Percentiles rank a stretch among this genome's conserved stretches.
Conservation (phyloP, 2,888 invertebrate species). For the Diachrysia chrysitis region DNA sequence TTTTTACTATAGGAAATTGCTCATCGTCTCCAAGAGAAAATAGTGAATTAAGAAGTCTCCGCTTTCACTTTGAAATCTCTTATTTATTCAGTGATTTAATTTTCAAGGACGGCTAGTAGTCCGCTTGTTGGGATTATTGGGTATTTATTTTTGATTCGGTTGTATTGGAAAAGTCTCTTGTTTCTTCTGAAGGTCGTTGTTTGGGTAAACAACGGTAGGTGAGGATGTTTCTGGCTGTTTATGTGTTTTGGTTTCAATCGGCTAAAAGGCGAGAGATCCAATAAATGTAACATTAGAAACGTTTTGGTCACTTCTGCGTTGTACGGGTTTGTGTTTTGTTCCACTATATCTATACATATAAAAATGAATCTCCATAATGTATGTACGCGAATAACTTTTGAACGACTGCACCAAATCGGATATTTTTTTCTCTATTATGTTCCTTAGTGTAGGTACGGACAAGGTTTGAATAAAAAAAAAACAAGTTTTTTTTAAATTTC, state of each 20-base stretch:
- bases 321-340: background rate
- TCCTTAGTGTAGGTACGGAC: too few relatives aligned
- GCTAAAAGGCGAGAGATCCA: background rate
- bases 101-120: conserved; percentile 25
- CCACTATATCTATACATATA: too few relatives aligned
- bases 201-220: conserved; percentile 15
- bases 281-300: conserved; percentile 8
- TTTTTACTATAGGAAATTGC: conserved; percentile 70
- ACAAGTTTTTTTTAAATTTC: too few relatives aligned
- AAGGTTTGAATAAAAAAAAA: too few relatives aligned
- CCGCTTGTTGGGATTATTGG: conserved; percentile 30
- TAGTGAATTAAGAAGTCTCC: conserved; percentile 61
- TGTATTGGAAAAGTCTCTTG: conserved; percentile 16
- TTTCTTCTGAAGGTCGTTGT: conserved; percentile 15
- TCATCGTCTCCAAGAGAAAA: conserved; percentile 65
- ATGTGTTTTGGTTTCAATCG: background rate
- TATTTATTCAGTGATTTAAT: conserved; percentile 46
- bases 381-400: too few relatives aligned
- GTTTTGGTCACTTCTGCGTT: background rate
- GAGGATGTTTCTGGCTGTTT: background rate
- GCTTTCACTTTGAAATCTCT: conserved; percentile 44
- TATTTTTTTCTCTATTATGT: too few relatives aligned
- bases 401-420: too few relatives aligned
- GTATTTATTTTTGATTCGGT: conserved; percentile 20
- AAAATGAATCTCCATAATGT: too few relatives aligned